Percentiles rank a stretch among this genome's conserved stretches.
Conservation (phyloP, 2,888 invertebrate genomes). For the Belgica antarctica region DNA sequence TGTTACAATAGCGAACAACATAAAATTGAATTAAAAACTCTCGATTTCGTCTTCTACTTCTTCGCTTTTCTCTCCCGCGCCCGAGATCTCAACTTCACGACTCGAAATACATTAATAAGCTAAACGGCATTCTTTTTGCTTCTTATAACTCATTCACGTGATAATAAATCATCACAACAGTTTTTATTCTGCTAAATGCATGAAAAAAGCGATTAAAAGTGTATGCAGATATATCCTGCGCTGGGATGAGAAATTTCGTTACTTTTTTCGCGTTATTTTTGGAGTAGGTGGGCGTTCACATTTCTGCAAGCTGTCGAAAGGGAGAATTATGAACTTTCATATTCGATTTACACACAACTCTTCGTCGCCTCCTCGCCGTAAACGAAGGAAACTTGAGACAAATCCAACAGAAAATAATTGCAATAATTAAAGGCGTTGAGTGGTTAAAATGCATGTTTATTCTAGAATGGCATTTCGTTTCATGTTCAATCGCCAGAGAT, state of each 20-base stretch:
- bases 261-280: background rate
- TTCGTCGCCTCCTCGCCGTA: background rate
- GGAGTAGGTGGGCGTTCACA: constrained; percentile 33
- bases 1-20: constrained; percentile 22
- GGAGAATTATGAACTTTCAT: constrained; percentile 32
- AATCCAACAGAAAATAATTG: constrained; percentile 25
- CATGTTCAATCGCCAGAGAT: too few species aligned
- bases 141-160: constrained; percentile 7
- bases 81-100: background rate
- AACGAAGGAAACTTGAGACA: background rate
- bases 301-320: constrained; percentile 30
- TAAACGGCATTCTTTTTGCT: constrained; percentile 35
- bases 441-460: background rate
- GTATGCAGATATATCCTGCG: background rate
- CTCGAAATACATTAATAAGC: constrained; percentile 33
- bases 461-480: too few species aligned
- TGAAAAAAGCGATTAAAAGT: constrained; percentile 1
- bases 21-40: constrained; percentile 32
- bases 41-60: background rate
- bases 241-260: background rate
- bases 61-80: background rate
- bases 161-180: constrained; percentile 40
- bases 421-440: constrained; percentile 27
- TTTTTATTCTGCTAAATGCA: background rate
- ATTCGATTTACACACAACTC: background rate